A percentile compares a stretch with the other conserved stretches of the same genome.
phyloP scores from a whole-genome alignment of 1,140 invertebrate species.

The Ips typographus region DNA sequence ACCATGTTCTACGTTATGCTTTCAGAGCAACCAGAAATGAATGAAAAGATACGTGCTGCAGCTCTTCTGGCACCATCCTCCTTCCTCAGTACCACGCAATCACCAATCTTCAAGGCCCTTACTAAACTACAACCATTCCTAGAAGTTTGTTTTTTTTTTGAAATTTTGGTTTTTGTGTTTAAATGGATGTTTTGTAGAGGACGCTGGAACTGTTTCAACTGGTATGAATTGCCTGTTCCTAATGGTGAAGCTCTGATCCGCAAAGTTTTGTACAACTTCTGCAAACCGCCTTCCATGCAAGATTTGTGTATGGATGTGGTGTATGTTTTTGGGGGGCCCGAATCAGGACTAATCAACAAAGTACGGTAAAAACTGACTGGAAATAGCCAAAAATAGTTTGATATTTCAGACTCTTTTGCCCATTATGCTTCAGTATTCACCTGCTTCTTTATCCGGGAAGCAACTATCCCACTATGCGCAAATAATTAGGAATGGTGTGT shows the following conservation, averaged over 20 bases:
- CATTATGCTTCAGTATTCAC: conserved; percentile 67
- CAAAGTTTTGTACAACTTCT: conserved; percentile 4
- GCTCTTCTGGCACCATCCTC: conserved; percentile 39
- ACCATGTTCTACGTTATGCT: conserved; percentile 65
- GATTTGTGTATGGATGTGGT: conserved; percentile 18
- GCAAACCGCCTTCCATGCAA: conserved; percentile 4
- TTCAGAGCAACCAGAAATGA: conserved; percentile 63
- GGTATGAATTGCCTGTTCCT: conserved; percentile 19
- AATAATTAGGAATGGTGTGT: conserved; percentile 15
- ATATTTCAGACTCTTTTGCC: conserved; percentile 67
- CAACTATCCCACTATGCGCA: conserved; percentile 74
- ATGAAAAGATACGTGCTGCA: conserved; percentile 54
- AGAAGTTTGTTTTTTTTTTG: not conserved
- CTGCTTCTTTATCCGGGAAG: conserved; percentile 47
- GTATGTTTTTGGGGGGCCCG: conserved; percentile 7
- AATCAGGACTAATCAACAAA: conserved; percentile 13
- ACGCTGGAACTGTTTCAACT: conserved; percentile 4
- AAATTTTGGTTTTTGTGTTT: not conserved
- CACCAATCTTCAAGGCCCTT: not conserved
- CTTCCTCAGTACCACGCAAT: conserved; percentile 21
- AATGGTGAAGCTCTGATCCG: conserved; percentile 9
- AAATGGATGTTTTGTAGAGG: conserved; percentile 1
- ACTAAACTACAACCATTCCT: not conserved
- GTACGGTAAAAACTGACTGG: not conserved
- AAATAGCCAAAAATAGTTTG: not conserved